These are phyloP conservation scores for Pampusana beccarii DNA, from an alignment of 2,113 vertebrate genomes.

Conservation along the genomic window DNA sequence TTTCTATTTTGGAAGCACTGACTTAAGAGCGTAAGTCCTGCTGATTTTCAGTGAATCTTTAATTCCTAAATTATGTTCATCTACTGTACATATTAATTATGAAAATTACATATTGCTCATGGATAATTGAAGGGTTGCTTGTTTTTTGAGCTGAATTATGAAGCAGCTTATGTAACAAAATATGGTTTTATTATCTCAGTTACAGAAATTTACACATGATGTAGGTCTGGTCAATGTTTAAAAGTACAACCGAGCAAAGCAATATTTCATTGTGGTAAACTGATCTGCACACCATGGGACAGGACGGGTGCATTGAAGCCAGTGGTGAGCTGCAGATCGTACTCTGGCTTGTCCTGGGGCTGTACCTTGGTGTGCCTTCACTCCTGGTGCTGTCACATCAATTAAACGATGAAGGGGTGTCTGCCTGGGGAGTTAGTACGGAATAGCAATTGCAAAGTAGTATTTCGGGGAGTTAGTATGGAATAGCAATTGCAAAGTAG, in stretches of 20 bases:
- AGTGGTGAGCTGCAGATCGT: not conserved
- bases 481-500: not conserved
- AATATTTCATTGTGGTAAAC: not conserved
- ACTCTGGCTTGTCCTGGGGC: not conserved
- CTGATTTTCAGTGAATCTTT: constrained; percentile 6
- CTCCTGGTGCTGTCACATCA: not conserved
- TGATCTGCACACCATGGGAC: accelerated
- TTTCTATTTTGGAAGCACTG: not conserved
- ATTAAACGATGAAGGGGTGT: not conserved
- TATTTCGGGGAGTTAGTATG: not conserved
- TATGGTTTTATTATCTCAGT: not conserved
- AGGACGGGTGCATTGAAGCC: not conserved
- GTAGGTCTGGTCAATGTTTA: not conserved
- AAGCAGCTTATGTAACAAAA: not conserved
- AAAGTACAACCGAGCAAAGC: not conserved
- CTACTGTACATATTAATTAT: not conserved
- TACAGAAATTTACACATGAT: not conserved
- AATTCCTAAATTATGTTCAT: not conserved
- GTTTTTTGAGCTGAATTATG: not conserved
- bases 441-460: not conserved
- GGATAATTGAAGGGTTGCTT: not conserved
- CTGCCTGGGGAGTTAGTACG: not conserved
- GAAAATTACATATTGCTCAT: not conserved
- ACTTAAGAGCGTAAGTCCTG: not conserved
- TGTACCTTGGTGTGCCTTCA: not conserved